Evolutionary conservation across 2,888 invertebrate species (phyloP).

Genomic region (Disparrhopalites patrizii): DNA sequence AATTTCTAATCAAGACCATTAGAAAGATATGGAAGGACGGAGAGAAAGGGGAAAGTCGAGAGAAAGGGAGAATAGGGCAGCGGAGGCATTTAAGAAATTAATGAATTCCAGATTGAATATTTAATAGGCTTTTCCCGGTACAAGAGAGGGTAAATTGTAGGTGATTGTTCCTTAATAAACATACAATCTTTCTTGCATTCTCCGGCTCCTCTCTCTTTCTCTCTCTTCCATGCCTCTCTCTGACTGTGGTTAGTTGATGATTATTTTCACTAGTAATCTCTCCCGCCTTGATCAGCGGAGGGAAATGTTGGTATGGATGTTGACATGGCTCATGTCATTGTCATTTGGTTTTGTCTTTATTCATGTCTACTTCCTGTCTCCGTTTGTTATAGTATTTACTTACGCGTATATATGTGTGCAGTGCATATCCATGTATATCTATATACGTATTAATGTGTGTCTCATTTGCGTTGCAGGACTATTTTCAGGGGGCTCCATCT

Average conservation of each 20-base stretch:
- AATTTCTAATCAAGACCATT: slow-evolving; percentile 14
- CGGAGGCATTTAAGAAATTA: slow-evolving; percentile 10
- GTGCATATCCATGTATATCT: too few species aligned
- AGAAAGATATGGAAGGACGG: too few species aligned
- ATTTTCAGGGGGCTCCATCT: slow-evolving; percentile 40
- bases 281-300: too few species aligned
- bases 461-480: slow-evolving; percentile 33
- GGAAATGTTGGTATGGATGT: background rate
- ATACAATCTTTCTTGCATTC: background rate
- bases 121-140: background rate
- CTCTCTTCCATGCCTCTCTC: background rate
- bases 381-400: background rate
- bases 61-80: too few species aligned
- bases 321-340: background rate
- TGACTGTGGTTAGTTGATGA: background rate
- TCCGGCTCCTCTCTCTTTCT: too few species aligned
- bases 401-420: too few species aligned
- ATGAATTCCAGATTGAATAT: slow-evolving; percentile 12
- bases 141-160: background rate
- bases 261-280: background rate
- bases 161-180: slow-evolving; percentile 3
- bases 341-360: too few species aligned
- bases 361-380: too few species aligned
- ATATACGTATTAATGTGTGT: background rate
- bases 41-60: too few species aligned